Base-by-base conservation (phyloP, 2,797 vertebrate species). In the Neomorphus geoffroyi region DNA sequence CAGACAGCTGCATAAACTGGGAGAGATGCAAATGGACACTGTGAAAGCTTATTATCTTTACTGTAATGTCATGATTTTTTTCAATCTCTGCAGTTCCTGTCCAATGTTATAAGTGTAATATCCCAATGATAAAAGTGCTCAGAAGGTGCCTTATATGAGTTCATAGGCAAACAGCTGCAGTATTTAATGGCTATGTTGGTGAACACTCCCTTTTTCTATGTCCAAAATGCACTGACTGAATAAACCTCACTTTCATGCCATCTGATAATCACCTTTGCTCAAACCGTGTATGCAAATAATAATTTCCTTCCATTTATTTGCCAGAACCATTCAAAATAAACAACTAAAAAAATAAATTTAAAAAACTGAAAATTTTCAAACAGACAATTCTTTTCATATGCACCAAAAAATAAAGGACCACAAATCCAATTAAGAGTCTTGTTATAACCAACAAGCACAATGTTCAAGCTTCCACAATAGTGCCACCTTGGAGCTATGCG, bases 401-500 rank as follows among this genome's bases (percentile, higher is more conserved):
- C 23, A 65, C 22, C 86, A 80, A 80, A 90, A 32, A 4, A 13
- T 16, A 37, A 83, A 69, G 30, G 11, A 43, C 3, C 26, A 33
- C 45, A 80, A 84, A 91, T 9, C 13, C 32, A 9, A 3, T 26
- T 8, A 81, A 81, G 8, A 15, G 4, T n/a, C 26, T 33, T 73
- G 46, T 58, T 56, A 23, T 18, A 71, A 15, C 13, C 8, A 51
- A 15, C 0, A 1, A 88, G 17, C 4, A 66, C 7, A 2, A 6
- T 32, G 11, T 71, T 78, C 61, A 57, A 41, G 18, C 26, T 82
- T 80, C 50, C 37, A 71, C 27, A 73, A 60, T 3, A 48, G n/a
- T 64, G 28, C 7, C 24, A 18, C 24, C 8, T 24, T 67, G 61
- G 22, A 92, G 10, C 22, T 64, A 21, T 2, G 4, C 13, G 33